Evolutionary conservation across 1,140 invertebrate genomes (phyloP), one percentile per base, ranked within the genome.

Genomic region (Drosophila prosaltans): DNA sequence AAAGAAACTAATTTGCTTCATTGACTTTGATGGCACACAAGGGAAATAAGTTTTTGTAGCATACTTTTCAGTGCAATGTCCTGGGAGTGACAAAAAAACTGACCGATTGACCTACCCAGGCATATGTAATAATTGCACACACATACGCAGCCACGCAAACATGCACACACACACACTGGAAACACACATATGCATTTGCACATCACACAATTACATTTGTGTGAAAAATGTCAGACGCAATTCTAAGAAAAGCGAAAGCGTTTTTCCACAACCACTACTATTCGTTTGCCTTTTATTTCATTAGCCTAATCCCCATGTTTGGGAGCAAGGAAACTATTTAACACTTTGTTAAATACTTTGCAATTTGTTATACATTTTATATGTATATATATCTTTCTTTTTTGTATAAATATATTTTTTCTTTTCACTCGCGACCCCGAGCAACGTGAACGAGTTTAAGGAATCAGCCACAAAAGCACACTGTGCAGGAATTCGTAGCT

Each of bases 21-120:
- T 78, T 78, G 71, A 64, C 57, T 65, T 78, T 84, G 48, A 89
- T 75, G 74, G 58, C 51, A 39, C 81, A 64, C 81, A 62, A 70
- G 78, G 80, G 84, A 54, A 80, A 71, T 63, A 69, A 8, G 4
- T 8, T 26, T 36, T 57, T 41, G 59, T 65, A 58, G 72, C 78
- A 74, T 71, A 78, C 61, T 78, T 80, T 70, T 67, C 40, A 48
- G 73, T 45, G 45, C 65, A 41, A 67, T 63, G 62, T 66, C 51
- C 40, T 74, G 61, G 71, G 61, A 64, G 69, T 74, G 59, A 61
- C 45, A 43, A 68, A 64, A 30, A 40, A 68, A 78, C 84, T 88
- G 80, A 89, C 80, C 84, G 71, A 89, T 89, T 89, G 84, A 84
- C 84, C 84, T 88, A 88, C 80, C 80, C 84, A 80, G 84, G 73